Evolutionary conservation across 2,113 vertebrate genomes (phyloP).

Genomic region (Prietella phreatophila): DNA sequence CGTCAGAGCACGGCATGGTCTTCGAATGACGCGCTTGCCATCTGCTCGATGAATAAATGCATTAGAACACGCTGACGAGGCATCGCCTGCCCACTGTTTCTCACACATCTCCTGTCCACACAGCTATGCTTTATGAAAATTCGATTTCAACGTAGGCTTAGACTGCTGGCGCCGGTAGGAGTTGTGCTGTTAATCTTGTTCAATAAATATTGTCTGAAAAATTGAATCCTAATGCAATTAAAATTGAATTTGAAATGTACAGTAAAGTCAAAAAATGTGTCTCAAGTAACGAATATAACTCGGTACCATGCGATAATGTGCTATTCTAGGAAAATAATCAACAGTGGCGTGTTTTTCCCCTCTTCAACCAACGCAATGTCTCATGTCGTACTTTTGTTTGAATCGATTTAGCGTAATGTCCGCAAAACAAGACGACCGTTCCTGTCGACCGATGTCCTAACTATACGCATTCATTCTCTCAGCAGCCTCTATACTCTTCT

Average conservation of each 20-base stretch:
- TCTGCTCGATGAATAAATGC: constrained; percentile 64
- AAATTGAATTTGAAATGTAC: not conserved
- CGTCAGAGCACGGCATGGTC: constrained; percentile 31
- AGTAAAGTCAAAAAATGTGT: not conserved
- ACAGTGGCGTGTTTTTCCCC: not conserved
- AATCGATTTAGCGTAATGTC: not conserved
- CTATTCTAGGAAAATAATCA: not conserved
- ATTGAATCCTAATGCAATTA: not conserved
- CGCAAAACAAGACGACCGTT: not conserved
- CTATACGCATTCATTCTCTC: not conserved
- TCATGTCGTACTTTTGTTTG: not conserved
- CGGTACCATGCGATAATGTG: not conserved
- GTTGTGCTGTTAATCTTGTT: not conserved
- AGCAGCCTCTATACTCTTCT: not conserved
- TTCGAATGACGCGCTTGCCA: constrained; percentile 45
- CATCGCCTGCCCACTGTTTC: constrained; percentile 50
- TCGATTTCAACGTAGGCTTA: not conserved
- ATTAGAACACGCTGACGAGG: constrained; percentile 47
- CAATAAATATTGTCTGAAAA: not conserved
- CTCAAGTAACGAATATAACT: not conserved
- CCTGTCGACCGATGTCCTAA: not conserved
- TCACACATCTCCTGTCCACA: constrained; percentile 36
- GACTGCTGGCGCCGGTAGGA: not conserved
- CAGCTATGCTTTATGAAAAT: constrained; percentile 17
- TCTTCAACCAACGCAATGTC: not conserved